These are phyloP conservation scores for Temnothorax unifasciatus DNA, from an alignment of 2,888 invertebrate genomes.

Conservation along the genomic window DNA sequence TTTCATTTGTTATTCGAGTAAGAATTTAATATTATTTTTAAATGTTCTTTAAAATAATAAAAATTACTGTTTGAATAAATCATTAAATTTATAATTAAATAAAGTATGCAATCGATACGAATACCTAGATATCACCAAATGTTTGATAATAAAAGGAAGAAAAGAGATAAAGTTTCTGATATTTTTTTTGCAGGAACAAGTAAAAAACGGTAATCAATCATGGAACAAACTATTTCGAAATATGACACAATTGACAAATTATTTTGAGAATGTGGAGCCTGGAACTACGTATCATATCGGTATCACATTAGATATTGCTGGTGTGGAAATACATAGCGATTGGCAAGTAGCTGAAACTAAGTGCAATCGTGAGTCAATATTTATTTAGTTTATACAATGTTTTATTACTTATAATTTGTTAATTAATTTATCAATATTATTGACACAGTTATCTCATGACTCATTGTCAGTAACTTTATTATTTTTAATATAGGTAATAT, in stretches of 20 bases:
- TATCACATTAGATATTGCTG: constrained; percentile 14
- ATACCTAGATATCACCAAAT: no score
- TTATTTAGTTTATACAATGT: not conserved
- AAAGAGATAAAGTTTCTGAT: not conserved
- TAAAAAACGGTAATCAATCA: no score
- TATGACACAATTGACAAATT: constrained; percentile 31
- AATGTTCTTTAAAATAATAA: not conserved
- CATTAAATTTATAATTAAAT: no score
- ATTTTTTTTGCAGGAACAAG: not conserved
- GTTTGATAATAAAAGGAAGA: not conserved
- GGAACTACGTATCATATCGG: constrained; percentile 62
- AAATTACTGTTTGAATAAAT: no score
- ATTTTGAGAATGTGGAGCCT: constrained; percentile 56
- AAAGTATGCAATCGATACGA: no score
- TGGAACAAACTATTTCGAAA: not conserved
- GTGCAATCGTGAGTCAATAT: constrained; percentile 69
- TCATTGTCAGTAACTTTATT: not conserved
- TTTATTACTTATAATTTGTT: not conserved
- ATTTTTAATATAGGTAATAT: no score
- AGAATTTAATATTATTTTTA: not conserved
- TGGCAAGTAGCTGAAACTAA: constrained; percentile 59
- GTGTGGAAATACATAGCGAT: constrained; percentile 17
- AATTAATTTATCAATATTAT: no score
- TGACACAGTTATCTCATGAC: not conserved
- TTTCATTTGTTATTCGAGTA: constrained; percentile 67